phyloP scores from a whole-genome alignment of 2,797 vertebrate species.

The Sebastes hubbsi region DNA sequence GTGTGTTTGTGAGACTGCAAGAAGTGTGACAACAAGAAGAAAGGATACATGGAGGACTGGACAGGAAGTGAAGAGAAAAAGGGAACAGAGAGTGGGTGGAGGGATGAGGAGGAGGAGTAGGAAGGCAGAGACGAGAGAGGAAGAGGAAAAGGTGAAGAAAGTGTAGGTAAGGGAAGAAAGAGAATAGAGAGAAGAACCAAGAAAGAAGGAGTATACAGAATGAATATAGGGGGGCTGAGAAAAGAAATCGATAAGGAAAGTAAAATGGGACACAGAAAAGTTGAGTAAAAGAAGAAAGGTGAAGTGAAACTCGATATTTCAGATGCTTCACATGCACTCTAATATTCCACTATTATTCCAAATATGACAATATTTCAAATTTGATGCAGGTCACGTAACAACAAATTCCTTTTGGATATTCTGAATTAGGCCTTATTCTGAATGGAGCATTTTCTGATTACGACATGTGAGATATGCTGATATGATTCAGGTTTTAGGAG shows the following conservation, averaged over 20 bases:
- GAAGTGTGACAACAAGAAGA: not conserved
- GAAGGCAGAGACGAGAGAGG: not conserved
- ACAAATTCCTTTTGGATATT: rapidly evolving
- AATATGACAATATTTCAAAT: no score
- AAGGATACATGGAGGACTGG: not conserved
- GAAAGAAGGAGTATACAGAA: not conserved
- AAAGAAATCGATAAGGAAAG: not conserved
- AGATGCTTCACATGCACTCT: not conserved
- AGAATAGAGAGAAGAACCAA: not conserved
- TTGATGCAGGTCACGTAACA: rapidly evolving
- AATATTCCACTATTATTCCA: no score
- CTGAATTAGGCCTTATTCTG: no score
- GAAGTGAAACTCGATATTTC: not conserved
- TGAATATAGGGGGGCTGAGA: not conserved
- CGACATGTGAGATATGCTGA: no score
- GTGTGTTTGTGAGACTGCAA: not conserved
- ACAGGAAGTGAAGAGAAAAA: rapidly evolving
- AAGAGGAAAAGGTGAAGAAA: not conserved
- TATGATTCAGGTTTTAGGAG: no score
- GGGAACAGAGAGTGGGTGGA: not conserved
- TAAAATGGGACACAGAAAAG: not conserved
- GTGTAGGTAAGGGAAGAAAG: not conserved
- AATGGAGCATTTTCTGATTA: no score
- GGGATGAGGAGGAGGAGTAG: not conserved
- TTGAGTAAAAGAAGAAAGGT: not conserved